Conservation (phyloP, 2,888 invertebrate genomes). For the Sphaerophoria rueppellii region DNA sequence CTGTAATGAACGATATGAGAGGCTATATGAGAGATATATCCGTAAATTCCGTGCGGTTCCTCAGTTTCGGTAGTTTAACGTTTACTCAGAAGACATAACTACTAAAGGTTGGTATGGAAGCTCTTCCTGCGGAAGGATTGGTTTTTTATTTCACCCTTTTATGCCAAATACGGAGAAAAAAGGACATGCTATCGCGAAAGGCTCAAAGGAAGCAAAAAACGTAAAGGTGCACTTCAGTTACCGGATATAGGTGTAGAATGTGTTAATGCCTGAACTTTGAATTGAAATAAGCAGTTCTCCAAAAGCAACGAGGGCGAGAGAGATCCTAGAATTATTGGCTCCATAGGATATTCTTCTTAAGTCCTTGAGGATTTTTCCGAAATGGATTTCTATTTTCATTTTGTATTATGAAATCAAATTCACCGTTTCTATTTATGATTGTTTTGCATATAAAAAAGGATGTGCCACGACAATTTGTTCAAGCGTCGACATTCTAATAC, state of each 20-base stretch:
- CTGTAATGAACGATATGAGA: slow-evolving; percentile 39
- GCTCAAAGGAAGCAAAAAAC: slow-evolving; percentile 3
- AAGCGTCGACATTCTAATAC: slow-evolving; percentile 24
- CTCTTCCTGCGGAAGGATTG: slow-evolving; percentile 21
- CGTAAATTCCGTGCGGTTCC: slow-evolving; percentile 20
- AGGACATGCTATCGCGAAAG: slow-evolving; percentile 3
- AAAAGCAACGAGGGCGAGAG: too few species aligned
- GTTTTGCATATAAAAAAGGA: slow-evolving; percentile 54
- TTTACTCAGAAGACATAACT: slow-evolving; percentile 42
- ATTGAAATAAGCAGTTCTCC: slow-evolving; percentile 43
- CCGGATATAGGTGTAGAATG: slow-evolving; percentile 26
- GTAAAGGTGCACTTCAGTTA: slow-evolving; percentile 31
- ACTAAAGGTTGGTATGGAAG: neutral
- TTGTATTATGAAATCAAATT: slow-evolving; percentile 27
- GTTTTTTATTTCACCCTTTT: neutral
- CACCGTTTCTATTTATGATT: slow-evolving; percentile 54
- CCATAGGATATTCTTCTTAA: neutral
- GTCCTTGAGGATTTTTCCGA: neutral
- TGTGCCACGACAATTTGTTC: slow-evolving; percentile 55
- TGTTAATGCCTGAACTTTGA: slow-evolving; percentile 33
- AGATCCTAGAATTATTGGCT: slow-evolving; percentile 15
- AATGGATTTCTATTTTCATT: slow-evolving; percentile 30
- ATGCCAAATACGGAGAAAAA: neutral
- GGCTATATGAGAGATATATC: slow-evolving; percentile 33
- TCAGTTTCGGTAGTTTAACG: slow-evolving; percentile 19